phyloP scores from a whole-genome alignment of 2,888 invertebrate species.

The Altica lythri region DNA sequence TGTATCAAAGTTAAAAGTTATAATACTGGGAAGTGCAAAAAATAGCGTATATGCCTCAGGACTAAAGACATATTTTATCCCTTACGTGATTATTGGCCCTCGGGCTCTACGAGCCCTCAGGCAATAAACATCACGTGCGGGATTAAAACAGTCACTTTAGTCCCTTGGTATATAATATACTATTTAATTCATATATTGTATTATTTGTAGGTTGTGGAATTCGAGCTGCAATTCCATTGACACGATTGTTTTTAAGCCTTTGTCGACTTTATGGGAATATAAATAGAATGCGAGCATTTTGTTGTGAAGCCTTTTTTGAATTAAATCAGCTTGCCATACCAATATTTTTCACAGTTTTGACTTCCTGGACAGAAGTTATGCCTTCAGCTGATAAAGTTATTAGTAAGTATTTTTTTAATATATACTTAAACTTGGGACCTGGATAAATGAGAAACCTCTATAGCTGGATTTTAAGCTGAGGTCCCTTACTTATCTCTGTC shows the following conservation, averaged over 20 bases:
- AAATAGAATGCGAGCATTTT: conserved; percentile 55
- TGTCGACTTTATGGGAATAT: conserved; percentile 52
- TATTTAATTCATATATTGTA: neutral
- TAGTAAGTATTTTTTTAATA: conserved; percentile 31
- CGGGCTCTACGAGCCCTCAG: too few species aligned
- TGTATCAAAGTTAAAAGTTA: too few species aligned
- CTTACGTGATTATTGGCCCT: too few species aligned
- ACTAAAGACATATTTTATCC: too few species aligned
- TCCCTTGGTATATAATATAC: too few species aligned
- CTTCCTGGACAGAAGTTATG: conserved; percentile 58
- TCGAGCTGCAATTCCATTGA: conserved; percentile 37
- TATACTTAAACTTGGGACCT: neutral
- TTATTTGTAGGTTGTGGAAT: conserved; percentile 18
- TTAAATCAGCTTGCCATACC: conserved; percentile 52
- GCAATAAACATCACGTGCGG: too few species aligned
- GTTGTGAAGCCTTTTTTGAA: conserved; percentile 58
- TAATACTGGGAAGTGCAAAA: too few species aligned
- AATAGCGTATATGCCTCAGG: too few species aligned
- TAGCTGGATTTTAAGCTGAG: too few species aligned
- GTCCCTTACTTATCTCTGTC: too few species aligned
- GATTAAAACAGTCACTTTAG: too few species aligned
- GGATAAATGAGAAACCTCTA: too few species aligned
- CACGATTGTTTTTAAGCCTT: conserved; percentile 47
- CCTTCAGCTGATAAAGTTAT: conserved; percentile 50
- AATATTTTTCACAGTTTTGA: conserved; percentile 54